Conservation (phyloP, 2,888 invertebrate genomes). For the Cryptus viduatorius region DNA sequence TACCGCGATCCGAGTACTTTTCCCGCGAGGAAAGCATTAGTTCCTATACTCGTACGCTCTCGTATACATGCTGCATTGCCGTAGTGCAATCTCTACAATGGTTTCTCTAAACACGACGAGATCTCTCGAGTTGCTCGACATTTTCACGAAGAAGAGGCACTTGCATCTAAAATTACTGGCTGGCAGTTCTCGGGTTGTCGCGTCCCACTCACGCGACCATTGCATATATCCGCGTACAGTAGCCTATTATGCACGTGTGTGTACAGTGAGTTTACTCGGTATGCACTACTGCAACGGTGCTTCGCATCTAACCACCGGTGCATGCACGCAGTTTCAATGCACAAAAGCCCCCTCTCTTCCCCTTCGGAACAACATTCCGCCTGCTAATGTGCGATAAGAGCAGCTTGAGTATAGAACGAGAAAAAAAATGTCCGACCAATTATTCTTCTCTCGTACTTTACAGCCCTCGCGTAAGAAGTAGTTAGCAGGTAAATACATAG, state of each 20-base stretch:
- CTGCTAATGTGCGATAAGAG: slow-evolving; percentile 48
- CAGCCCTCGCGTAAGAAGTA: neutral
- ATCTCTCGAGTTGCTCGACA: slow-evolving; percentile 51
- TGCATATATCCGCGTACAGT: slow-evolving; percentile 11
- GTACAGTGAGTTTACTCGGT: neutral
- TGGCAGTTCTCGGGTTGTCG: slow-evolving; percentile 32
- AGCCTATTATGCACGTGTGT: slow-evolving; percentile 18
- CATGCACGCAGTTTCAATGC: neutral
- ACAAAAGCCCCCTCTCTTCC: slow-evolving; percentile 12
- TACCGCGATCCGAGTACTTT: neutral
- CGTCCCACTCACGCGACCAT: slow-evolving; percentile 20
- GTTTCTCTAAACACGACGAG: slow-evolving; percentile 44
- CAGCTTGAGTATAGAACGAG: neutral
- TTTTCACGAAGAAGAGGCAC: slow-evolving; percentile 56
- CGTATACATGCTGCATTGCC: slow-evolving; percentile 53
- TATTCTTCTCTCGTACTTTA: slow-evolving; percentile 30
- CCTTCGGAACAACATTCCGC: slow-evolving; percentile 1
- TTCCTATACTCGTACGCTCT: slow-evolving; percentile 2
- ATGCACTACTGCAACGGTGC: neutral
- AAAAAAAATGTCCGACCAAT: slow-evolving; percentile 24
- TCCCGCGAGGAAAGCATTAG: neutral
- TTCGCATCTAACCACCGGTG: neutral
- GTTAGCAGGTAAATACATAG: neutral
- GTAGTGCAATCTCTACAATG: slow-evolving; percentile 52
- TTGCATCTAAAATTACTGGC: slow-evolving; percentile 46